These are phyloP conservation scores for Dolichopus griseipennis DNA, from an alignment of 2,888 invertebrate species.

Conservation along the genomic window DNA sequence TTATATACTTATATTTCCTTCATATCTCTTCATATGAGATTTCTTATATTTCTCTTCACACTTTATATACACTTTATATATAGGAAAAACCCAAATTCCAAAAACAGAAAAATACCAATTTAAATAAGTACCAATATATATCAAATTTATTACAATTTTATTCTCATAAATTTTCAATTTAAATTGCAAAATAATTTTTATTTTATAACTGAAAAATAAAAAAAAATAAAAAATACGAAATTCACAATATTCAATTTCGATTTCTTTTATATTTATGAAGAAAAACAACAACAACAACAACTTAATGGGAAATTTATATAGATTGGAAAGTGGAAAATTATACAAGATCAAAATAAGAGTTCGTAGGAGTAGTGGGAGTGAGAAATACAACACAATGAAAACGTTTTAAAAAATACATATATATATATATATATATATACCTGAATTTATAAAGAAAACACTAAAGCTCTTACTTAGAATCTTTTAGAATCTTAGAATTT, in stretches of 20 bases:
- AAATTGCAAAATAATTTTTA: background rate
- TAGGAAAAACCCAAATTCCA: too few relatives aligned
- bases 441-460: too few relatives aligned
- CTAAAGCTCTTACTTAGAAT: too few relatives aligned
- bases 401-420: too few relatives aligned
- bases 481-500: too few relatives aligned
- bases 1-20: too few relatives aligned
- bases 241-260: background rate
- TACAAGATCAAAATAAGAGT: background rate
- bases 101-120: background rate
- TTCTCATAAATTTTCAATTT: constrained; percentile 1
- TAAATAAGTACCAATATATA: background rate
- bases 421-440: too few relatives aligned
- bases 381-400: too few relatives aligned
- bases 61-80: too few relatives aligned
- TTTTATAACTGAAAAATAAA: background rate
- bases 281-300: background rate
- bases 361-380: background rate
- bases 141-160: constrained; percentile 6
- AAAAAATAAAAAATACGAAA: too few relatives aligned
- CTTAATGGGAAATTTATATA: background rate
- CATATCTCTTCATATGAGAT: too few relatives aligned
- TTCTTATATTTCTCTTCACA: too few relatives aligned
- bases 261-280: background rate
- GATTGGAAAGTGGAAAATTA: background rate